Evolutionary conservation across 2,888 invertebrate species (phyloP).

Genomic region (Microplitis manilae): DNA sequence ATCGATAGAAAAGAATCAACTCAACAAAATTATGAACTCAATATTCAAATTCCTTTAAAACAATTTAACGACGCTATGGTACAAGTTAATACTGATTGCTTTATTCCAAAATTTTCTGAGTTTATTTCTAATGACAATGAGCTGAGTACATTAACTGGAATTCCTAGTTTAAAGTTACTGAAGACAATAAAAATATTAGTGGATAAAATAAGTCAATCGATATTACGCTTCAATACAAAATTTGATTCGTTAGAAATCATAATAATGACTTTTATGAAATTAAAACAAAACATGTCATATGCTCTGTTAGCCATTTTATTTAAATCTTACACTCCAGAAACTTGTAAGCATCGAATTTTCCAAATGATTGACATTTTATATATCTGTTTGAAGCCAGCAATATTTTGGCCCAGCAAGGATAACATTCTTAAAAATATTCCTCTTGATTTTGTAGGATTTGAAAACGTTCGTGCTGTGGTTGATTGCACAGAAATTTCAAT

Average conservation of each 20-base stretch:
- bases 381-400: constrained; percentile 16
- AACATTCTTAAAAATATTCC: constrained; percentile 54
- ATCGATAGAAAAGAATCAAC: too few species aligned
- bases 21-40: too few species aligned
- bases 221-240: constrained; percentile 18
- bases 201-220: constrained; percentile 1
- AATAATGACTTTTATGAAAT: constrained; percentile 37
- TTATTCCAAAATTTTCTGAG: constrained; percentile 18
- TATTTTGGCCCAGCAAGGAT: constrained; percentile 40
- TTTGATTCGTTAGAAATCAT: constrained; percentile 14
- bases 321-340: constrained; percentile 5
- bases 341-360: constrained; percentile 23
- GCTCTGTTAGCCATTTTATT: constrained; percentile 30
- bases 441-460: constrained; percentile 52
- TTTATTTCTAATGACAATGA: constrained; percentile 25
- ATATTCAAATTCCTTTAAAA: too few species aligned
- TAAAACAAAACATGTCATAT: constrained; percentile 42
- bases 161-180: constrained; percentile 29
- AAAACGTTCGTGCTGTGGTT: constrained; percentile 49
- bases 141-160: constrained; percentile 31
- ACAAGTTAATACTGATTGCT: neutral
- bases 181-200: constrained; percentile 37
- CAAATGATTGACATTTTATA: constrained; percentile 32
- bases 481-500: constrained; percentile 56
- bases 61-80: too few species aligned